Evolutionary conservation across 2,888 invertebrate genomes (phyloP).

Genomic region (Mythimna impura): DNA sequence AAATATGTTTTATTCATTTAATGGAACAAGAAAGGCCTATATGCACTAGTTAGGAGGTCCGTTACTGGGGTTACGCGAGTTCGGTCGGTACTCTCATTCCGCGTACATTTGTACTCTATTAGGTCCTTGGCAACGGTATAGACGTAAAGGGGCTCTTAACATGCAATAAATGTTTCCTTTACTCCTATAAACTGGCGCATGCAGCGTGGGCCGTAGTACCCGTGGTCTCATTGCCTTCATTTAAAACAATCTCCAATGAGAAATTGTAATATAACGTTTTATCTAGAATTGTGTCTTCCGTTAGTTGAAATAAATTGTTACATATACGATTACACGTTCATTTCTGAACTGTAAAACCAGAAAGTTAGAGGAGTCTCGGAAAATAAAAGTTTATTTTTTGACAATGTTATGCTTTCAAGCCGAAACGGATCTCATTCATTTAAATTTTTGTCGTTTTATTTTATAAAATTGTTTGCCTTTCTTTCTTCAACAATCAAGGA

Average conservation of each 20-base stretch:
- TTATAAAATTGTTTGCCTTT: conserved; percentile 56
- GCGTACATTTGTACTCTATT: conserved; percentile 71
- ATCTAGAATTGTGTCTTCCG: conserved; percentile 49
- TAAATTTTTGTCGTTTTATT: conserved; percentile 44
- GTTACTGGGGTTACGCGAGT: conserved; percentile 52
- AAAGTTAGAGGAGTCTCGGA: conserved; percentile 5
- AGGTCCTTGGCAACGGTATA: conserved; percentile 81
- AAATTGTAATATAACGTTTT: conserved; percentile 65
- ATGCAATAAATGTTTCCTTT: conserved; percentile 86
- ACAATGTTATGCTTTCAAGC: conserved; percentile 45
- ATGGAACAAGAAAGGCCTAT: conserved; percentile 38
- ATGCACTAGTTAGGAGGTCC: conserved; percentile 58
- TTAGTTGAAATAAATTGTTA: conserved; percentile 49
- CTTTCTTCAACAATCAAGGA: conserved; percentile 59
- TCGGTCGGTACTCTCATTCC: conserved; percentile 64
- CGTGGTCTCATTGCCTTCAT: conserved; percentile 80
- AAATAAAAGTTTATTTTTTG: conserved; percentile 35
- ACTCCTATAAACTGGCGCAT: conserved; percentile 80
- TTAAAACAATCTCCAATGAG: conserved; percentile 78
- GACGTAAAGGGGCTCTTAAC: conserved; percentile 84
- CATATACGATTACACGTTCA: conserved; percentile 46
- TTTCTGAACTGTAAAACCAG: conserved; percentile 19
- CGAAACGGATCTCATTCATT: conserved; percentile 46
- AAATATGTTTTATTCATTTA: conserved; percentile 61
- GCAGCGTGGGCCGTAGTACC: conserved; percentile 68